These are phyloP conservation scores for Trypoxylus dichotomus DNA, from an alignment of 1,140 invertebrate species.

Conservation along the genomic window DNA sequence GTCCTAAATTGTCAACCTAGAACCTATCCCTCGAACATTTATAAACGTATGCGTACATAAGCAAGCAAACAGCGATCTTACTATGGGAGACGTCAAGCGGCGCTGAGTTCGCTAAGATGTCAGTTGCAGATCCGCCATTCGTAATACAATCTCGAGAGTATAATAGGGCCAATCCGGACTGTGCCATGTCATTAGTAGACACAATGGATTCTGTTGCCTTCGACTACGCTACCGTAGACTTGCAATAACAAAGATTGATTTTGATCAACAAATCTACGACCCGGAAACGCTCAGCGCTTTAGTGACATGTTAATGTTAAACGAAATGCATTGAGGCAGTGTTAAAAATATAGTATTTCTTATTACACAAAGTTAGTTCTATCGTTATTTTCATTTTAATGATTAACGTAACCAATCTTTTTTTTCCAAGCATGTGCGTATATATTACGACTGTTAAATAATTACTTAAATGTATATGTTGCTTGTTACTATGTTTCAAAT, in stretches of 20 bases:
- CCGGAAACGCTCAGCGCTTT: not conserved
- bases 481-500: too few species aligned
- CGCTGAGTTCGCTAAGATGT: slow-evolving; percentile 43
- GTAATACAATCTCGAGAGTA: slow-evolving; percentile 46
- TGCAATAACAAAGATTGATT: slow-evolving; percentile 45
- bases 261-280: slow-evolving; percentile 40
- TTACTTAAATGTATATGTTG: too few species aligned
- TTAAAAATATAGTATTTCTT: too few species aligned
- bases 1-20: too few species aligned
- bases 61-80: not conserved
- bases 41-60: not conserved
- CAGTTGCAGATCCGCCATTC: slow-evolving; percentile 43
- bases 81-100: slow-evolving; percentile 39
- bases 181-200: slow-evolving; percentile 45
- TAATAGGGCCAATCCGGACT: slow-evolving; percentile 47
- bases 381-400: too few species aligned
- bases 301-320: not conserved
- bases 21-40: not conserved
- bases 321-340: not conserved
- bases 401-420: too few species aligned
- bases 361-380: too few species aligned
- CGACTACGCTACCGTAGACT: slow-evolving; percentile 35
- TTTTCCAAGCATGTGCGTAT: too few species aligned
- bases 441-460: too few species aligned
- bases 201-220: slow-evolving; percentile 38